Evolutionary conservation across 1,140 invertebrate genomes (phyloP).

Genomic region (Polypedilum pembai): DNA sequence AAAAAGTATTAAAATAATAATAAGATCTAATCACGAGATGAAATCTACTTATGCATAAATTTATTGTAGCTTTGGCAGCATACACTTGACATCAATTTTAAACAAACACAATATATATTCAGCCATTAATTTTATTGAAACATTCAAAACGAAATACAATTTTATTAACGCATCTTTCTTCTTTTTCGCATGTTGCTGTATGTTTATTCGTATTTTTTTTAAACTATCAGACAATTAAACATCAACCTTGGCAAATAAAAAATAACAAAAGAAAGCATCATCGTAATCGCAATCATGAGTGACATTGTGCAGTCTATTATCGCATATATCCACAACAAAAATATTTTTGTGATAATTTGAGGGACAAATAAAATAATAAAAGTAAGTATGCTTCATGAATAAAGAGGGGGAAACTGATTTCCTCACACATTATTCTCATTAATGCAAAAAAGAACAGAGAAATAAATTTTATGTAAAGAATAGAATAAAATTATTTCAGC

Average conservation of each 20-base stretch:
- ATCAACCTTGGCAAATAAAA: not conserved
- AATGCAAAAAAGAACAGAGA: not conserved
- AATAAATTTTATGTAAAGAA: not conserved
- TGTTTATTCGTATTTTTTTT: not conserved
- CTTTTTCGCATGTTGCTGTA: not conserved
- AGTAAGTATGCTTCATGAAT: not conserved
- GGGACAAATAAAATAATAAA: slow-evolving; percentile 4
- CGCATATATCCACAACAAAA: not conserved
- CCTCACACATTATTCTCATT: slow-evolving; percentile 2
- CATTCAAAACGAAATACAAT: not conserved
- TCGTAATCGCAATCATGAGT: not conserved
- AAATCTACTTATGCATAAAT: too few species aligned
- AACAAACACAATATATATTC: not conserved
- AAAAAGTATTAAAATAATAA: not conserved
- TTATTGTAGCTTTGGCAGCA: not conserved
- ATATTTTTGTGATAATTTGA: not conserved
- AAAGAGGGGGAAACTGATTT: not conserved
- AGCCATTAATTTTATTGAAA: slow-evolving; percentile 10
- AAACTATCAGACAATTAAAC: not conserved
- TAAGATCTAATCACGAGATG: too few species aligned
- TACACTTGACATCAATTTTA: slow-evolving; percentile 15
- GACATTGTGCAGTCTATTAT: not conserved
- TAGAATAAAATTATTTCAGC: slow-evolving; percentile 18
- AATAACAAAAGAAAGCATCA: slow-evolving; percentile 11
- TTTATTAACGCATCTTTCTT: not conserved